These are phyloP conservation scores for Hycleus phaleratus DNA, from an alignment of 1,140 invertebrate species.

Conservation along the genomic window DNA sequence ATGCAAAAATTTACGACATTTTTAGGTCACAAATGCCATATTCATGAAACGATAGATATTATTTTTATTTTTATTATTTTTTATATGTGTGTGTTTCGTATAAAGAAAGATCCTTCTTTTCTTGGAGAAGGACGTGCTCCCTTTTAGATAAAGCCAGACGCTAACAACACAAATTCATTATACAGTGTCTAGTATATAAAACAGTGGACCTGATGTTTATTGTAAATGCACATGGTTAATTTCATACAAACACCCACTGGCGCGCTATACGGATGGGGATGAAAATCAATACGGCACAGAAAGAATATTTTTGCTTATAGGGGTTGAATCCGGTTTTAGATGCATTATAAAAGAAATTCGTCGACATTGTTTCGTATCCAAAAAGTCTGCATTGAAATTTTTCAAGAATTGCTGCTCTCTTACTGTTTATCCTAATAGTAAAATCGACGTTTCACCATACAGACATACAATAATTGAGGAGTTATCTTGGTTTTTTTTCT, in stretches of 20 bases:
- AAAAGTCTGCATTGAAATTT: too few species aligned
- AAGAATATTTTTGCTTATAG: slow-evolving; percentile 39
- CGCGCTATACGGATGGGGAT: slow-evolving; percentile 33
- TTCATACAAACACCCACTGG: slow-evolving; percentile 32
- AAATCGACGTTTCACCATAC: too few species aligned
- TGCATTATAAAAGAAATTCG: slow-evolving; percentile 23
- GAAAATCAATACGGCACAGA: slow-evolving; percentile 40
- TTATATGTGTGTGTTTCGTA: too few species aligned
- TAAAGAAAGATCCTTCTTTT: too few species aligned
- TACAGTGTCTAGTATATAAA: slow-evolving; percentile 40
- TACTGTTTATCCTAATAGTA: too few species aligned
- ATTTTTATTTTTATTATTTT: too few species aligned
- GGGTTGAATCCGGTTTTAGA: slow-evolving; percentile 28
- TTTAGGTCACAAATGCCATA: too few species aligned
- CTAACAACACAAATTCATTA: slow-evolving; percentile 40
- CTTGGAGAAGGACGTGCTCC: too few species aligned
- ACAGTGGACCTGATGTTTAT: slow-evolving; percentile 32
- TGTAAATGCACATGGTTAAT: slow-evolving; percentile 38
- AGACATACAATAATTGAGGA: too few species aligned
- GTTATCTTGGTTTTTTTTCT: background rate
- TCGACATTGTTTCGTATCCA: background rate
- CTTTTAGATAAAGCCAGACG: slow-evolving; percentile 28
- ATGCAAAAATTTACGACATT: too few species aligned
- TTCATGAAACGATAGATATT: too few species aligned
- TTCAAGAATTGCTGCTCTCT: too few species aligned